Evolutionary conservation across 2,888 invertebrate genomes (phyloP), one percentile per base, ranked within the genome.

Genomic region (Diplazon laetatorius): DNA sequence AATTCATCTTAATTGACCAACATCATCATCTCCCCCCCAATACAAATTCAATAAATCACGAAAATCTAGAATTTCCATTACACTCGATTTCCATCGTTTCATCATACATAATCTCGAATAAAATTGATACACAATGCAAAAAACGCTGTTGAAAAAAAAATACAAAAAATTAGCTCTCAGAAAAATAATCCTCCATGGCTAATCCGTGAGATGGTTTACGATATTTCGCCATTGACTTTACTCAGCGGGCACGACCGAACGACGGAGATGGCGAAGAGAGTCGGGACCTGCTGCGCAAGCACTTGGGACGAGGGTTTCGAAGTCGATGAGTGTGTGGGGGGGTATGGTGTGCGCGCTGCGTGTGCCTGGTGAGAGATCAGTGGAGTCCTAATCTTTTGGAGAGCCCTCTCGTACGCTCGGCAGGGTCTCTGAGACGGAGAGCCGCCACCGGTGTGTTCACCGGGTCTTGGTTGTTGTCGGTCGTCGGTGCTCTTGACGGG

Each of bases 361-460:
- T 63, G 46, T 42, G 57, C 59, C 42, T 55, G 16, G n/a, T n/a
- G 60, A 8, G 30, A 42, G 55, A 78, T 78, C 78, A 75, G 62
- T 63, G 39, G 75, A 66, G 78, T 71, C 78, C 76, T 80, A 80
- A 80, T 80, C 78, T 78, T 52, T 60, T 76, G 80, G 74, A 78
- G 63, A 25, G 57, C 75, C 63, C 74, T 79, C 48, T 50, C 63
- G 25, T 48, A 46, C 63, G 25, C 52, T 44, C 55, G 25, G 57
- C 59, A 65, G 66, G 39, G 60, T 66, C 80, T 78, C 76, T 82
- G 80, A 82, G 76, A n/a, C n/a, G n/a, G n/a, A 83, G 80, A 48
- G 79, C 78, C 76, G 80, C 78, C 81, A 22, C 52, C 39, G 71
- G 39, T 46, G 57, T 50, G 69, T 30, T 6, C 30, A 30, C 48